Percentiles rank a stretch among this genome's conserved stretches.
Conservation (phyloP, 2,888 invertebrate species). For the Atherix ibis region DNA sequence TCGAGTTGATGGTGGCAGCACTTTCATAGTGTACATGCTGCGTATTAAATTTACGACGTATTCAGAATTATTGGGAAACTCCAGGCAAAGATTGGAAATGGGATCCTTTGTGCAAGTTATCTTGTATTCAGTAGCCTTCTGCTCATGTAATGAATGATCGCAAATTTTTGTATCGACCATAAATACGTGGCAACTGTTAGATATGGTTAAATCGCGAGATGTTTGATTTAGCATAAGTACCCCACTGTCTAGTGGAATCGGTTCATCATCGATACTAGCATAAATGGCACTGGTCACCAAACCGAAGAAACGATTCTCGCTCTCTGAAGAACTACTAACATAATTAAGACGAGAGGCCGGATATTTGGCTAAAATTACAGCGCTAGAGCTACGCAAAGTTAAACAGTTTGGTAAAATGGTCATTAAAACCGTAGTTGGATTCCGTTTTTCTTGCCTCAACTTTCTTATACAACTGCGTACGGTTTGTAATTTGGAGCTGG, state of each 20-base stretch:
- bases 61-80: conserved; percentile 78
- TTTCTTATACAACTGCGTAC: conserved; percentile 79
- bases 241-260: conserved; percentile 7
- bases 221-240: conserved; percentile 12
- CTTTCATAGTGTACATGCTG: conserved; percentile 53
- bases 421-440: conserved; percentile 70
- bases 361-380: conserved; percentile 70
- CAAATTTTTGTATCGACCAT: conserved; percentile 77
- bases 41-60: conserved; percentile 56
- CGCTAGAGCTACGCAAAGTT: conserved; percentile 61
- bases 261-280: conserved; percentile 28
- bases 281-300: conserved; percentile 70
- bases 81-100: conserved; percentile 62
- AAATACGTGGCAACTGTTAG: conserved; percentile 90
- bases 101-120: conserved; percentile 70
- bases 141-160: conserved; percentile 63
- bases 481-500: conserved; percentile 57
- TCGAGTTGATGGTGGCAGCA: conserved; percentile 24
- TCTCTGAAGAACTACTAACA: conserved; percentile 79
- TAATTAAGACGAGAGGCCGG: conserved; percentile 73
- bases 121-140: conserved; percentile 69
- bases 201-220: conserved; percentile 40
- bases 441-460: conserved; percentile 74
- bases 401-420: conserved; percentile 68
- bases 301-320: conserved; percentile 83